phyloP scores from a whole-genome alignment of 2,797 vertebrate genomes.

The Coccyzus lansbergi region DNA sequence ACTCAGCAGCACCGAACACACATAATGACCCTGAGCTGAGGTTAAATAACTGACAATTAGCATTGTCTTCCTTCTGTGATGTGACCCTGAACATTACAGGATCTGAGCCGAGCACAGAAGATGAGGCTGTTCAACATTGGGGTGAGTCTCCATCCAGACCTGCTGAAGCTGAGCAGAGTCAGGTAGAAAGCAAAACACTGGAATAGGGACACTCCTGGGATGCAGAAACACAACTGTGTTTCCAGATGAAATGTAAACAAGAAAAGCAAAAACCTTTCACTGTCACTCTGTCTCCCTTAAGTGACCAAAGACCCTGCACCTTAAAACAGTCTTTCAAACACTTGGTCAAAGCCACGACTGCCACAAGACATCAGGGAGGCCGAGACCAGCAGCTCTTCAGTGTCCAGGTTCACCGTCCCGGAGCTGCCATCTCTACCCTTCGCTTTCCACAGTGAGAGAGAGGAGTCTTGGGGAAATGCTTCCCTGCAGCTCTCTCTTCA shows the following conservation, averaged over 20 bases:
- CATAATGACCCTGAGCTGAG: neutral
- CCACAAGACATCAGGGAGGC: neutral
- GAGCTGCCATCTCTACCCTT: neutral
- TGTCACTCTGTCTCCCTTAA: neutral
- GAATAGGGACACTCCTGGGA: neutral
- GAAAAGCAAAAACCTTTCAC: neutral
- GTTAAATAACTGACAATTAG: neutral
- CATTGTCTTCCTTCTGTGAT: neutral
- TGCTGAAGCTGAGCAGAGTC: neutral
- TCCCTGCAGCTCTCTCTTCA: neutral
- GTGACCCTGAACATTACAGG: neutral
- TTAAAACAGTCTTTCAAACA: neutral
- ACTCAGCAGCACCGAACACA: neutral
- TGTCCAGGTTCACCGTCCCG: rapidly evolving
- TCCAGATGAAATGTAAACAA: neutral
- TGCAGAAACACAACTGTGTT: rapidly evolving
- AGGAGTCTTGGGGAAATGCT: neutral
- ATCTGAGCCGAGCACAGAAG: neutral
- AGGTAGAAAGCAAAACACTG: neutral
- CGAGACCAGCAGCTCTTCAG: neutral
- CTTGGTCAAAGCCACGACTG: neutral
- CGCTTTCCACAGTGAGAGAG: rapidly evolving
- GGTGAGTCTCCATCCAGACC: neutral
- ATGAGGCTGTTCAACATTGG: too few relatives aligned
- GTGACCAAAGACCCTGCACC: neutral